Conservation (phyloP, 1,140 invertebrate species). For the Heterodera carotae region DNA sequence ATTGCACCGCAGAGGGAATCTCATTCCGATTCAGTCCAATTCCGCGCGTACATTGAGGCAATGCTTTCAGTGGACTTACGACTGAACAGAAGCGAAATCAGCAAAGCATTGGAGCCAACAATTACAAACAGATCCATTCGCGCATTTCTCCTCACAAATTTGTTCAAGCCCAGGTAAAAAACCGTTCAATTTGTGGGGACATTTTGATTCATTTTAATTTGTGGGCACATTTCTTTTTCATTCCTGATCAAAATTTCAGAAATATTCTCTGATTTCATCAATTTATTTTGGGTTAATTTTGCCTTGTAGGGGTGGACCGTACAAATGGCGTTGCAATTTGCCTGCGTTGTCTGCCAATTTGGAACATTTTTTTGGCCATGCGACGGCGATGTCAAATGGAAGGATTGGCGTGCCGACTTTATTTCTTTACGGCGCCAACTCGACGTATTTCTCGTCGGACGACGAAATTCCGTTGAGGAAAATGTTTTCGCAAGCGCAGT, state of each 20-base stretch:
- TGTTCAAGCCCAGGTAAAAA: conserved; percentile 69
- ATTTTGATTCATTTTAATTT: too few species aligned
- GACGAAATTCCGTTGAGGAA: conserved; percentile 75
- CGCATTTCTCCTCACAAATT: conserved; percentile 79
- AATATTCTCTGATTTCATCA: neutral
- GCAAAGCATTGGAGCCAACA: conserved; percentile 31
- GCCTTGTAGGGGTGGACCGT: conserved; percentile 67
- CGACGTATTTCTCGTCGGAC: conserved; percentile 67
- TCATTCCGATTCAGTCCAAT: neutral
- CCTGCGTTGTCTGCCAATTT: conserved; percentile 72
- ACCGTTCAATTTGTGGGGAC: too few species aligned
- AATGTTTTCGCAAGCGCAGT: conserved; percentile 77
- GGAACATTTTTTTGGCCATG: conserved; percentile 69
- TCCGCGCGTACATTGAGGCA: conserved; percentile 35
- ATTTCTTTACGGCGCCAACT: conserved; percentile 46
- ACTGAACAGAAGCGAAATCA: conserved; percentile 42
- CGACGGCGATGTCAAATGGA: conserved; percentile 21
- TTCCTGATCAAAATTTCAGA: neutral
- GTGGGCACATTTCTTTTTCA: too few species aligned
- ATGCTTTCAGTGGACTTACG: conserved; percentile 52
- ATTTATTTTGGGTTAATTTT: neutral
- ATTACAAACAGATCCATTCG: conserved; percentile 68
- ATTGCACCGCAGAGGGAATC: conserved; percentile 21
- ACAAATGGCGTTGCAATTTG: conserved; percentile 77
- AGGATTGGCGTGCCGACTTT: conserved; percentile 43